Percentiles rank a stretch among this genome's conserved stretches.
These are phyloP conservation scores for Uromys caudimaculatus DNA, from an alignment of 2,797 vertebrate species.

Conservation along the genomic window DNA sequence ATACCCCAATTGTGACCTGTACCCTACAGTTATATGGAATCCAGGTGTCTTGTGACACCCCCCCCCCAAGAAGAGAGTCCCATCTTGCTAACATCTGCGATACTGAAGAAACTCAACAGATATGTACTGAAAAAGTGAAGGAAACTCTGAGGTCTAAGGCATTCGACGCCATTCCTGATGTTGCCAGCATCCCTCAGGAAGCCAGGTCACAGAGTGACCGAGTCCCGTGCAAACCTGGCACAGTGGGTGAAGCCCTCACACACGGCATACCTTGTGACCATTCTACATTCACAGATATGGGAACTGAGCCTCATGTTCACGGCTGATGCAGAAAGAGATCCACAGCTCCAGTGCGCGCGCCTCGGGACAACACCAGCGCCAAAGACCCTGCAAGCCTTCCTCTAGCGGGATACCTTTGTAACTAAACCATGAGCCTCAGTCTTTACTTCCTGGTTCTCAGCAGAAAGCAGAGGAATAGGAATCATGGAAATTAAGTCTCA, in stretches of 20 bases:
- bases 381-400: too few species aligned
- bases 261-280: background rate
- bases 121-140: background rate
- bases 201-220: background rate
- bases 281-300: background rate
- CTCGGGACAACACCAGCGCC: background rate
- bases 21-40: background rate
- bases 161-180: background rate
- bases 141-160: background rate
- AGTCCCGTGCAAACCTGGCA: background rate
- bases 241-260: fast-evolving
- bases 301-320: background rate
- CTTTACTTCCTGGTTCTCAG: background rate
- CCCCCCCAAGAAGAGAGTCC: background rate
- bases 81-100: background rate
- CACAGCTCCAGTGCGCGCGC: background rate
- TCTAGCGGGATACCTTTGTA: background rate
- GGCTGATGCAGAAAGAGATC: background rate
- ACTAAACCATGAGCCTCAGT: background rate
- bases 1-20: fast-evolving
- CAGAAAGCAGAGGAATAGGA: background rate
- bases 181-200: background rate
- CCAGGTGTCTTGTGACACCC: background rate
- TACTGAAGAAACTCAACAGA: background rate
- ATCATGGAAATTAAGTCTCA: background rate